Base-by-base conservation (phyloP, 2,113 vertebrate species). In the Shinisaurus crocodilurus region DNA sequence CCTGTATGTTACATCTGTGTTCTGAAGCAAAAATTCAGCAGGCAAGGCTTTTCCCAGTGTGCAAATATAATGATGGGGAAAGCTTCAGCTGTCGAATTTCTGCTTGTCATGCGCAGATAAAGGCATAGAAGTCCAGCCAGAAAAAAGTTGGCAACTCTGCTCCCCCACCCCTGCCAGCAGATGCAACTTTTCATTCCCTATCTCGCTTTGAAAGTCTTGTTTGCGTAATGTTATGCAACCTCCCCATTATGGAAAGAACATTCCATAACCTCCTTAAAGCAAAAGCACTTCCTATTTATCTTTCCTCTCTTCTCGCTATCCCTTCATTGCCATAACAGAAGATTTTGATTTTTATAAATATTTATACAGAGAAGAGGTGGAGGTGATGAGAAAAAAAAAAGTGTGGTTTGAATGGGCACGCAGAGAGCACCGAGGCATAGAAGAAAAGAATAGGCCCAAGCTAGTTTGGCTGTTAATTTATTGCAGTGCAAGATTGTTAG, bases 331-430 rank as follows among this genome's bases (percentile, higher is more conserved):
- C 83, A 85, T 29, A 70, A 34, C 43, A 85, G 29, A 70, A 5
- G 43, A 50, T 48, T 85, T 48, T 20, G 16, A 16, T 70, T n/a
- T 69, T 70, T n/a, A 85, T 85, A 85, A 85, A 85, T 85, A 85
- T 85, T 70, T 85, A 50, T 85, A 70, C 43, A n/a, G 16, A 70
- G 16, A 84, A 67, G 82, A 40, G 27, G 32, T 70, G 65, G 65
- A 70, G 65, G 83, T 50, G 83, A 70, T 85, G 65, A 54, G n/a
- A n/a, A n/a, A 85, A 85, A 85, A 69, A 45, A 5, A 23, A 29
- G 50, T 34, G 43, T 50, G 27, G 29, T 85, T 50, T 50, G 48
- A 69, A 69, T 70, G 83, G 43, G 40, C 16, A 34, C 16, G 12
- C 43, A 70, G 83, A 25, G 80, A 85, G 18, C 29, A 50, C 29